These are phyloP conservation scores for Bufo gargarizans DNA, from an alignment of 2,113 vertebrate species.

Conservation along the genomic window DNA sequence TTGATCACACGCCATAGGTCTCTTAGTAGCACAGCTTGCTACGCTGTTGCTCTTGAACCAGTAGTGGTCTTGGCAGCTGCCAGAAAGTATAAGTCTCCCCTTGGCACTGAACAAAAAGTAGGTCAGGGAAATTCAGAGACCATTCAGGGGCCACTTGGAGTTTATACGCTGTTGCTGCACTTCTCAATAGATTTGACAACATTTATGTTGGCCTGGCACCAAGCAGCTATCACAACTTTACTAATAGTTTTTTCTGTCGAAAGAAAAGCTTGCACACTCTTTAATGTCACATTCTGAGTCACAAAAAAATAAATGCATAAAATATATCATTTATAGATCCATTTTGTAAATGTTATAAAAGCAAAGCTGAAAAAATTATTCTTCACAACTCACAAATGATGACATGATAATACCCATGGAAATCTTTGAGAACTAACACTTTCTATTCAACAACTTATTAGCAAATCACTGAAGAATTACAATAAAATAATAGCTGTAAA, in stretches of 20 bases:
- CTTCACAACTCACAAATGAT: neutral
- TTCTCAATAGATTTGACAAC: neutral
- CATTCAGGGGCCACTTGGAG: neutral
- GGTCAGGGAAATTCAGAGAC: conserved; percentile 13
- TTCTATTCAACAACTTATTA: neutral
- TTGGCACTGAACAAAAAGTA: neutral
- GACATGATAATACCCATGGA: neutral
- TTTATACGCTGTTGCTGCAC: neutral
- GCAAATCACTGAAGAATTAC: neutral
- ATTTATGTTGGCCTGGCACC: neutral
- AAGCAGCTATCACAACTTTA: neutral
- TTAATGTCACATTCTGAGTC: neutral
- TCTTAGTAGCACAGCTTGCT: conserved; percentile 11
- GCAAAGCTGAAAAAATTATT: neutral
- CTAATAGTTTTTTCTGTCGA: neutral
- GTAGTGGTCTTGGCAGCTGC: conserved; percentile 33
- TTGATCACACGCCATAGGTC: conserved; percentile 12
- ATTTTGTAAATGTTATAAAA: neutral
- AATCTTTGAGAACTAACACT: neutral
- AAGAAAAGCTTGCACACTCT: neutral
- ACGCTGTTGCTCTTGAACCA: conserved; percentile 12
- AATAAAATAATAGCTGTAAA: neutral
- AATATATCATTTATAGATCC: neutral
- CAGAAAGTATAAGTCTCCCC: conserved; percentile 32
- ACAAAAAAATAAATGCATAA: neutral